Evolutionary conservation across 2,888 invertebrate species (phyloP), one percentile per base, ranked within the genome.

Genomic region (Scelioninae gen. 1): DNA sequence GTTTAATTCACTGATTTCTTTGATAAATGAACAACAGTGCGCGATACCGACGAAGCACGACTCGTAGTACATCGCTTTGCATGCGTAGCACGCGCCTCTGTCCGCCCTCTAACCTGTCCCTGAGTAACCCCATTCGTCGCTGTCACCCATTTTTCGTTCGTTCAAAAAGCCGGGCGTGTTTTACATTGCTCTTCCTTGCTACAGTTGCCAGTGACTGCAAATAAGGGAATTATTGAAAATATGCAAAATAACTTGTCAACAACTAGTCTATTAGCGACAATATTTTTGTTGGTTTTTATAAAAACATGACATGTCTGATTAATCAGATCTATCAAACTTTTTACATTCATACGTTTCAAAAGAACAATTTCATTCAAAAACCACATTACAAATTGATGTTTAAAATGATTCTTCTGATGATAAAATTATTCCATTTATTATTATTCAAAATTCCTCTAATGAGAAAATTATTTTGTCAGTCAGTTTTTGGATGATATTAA

Each of bases 81-180:
- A 84, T 84, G 77, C 81, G 78, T 81, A 66, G 75, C 84, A 84
- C 77, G 84, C 84, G 62, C 65, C 69, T 77, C 77, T 71, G 56
- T 75, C 84, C 77, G 80, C 80, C 80, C 80, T 77, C 71, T 80
- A 80, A 74, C 80, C 76, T 72, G 76, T 72, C 83, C 76, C 76
- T 62, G 83, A 71, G 83, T 68, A 75, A 76, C 83, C 82, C 83
- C 83, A 84, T 83, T 80, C 77, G 82, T 82, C 69, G 69, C 78
- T 86, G 82, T 78, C 69, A 60, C 75, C 78, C 82, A 79, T 84
- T 85, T 80, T 80, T 79, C 76, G 71, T 58, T 74, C 81, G 78
- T 66, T 78, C 47, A 68, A 80, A 84, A 81, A 75, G 79, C 62
- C 69, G 55, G 45, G 62, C 72, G 51, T 51, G 58, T 82, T 82